Conservation (phyloP, 2,888 invertebrate genomes). For the Eledona agricola region DNA sequence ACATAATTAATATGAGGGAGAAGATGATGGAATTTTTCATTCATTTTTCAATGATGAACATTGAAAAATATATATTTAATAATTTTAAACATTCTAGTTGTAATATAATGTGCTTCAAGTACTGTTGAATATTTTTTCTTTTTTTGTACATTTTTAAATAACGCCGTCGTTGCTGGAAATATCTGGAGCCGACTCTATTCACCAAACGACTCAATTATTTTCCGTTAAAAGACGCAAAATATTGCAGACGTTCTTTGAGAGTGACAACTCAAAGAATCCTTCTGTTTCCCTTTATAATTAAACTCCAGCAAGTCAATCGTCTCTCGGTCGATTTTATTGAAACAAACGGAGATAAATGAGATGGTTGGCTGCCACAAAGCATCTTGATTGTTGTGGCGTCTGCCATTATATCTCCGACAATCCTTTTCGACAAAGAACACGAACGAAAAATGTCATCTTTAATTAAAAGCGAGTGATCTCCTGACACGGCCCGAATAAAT, state of each 20-base stretch:
- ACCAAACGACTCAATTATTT: conserved; percentile 12
- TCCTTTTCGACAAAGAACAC: not conserved
- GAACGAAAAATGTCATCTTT: conserved; percentile 19
- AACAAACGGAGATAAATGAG: conserved; percentile 9
- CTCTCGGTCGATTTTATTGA: conserved; percentile 7
- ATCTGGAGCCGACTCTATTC: too few species aligned
- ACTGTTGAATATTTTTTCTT: too few species aligned
- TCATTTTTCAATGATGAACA: too few species aligned
- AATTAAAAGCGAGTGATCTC: conserved; percentile 24
- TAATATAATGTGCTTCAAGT: too few species aligned
- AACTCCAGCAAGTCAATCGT: conserved; percentile 13
- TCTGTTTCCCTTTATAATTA: conserved; percentile 15
- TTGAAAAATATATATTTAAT: too few species aligned
- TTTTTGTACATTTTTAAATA: too few species aligned
- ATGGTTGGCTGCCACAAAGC: conserved; percentile 5
- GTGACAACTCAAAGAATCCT: conserved; percentile 10
- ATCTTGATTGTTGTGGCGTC: conserved; percentile 14
- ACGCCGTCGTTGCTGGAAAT: too few species aligned
- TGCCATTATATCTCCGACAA: conserved; percentile 14
- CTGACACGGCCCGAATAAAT: conserved; percentile 25
- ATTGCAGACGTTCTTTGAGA: conserved; percentile 3
- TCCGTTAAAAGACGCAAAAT: conserved; percentile 14
- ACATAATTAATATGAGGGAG: too few species aligned
- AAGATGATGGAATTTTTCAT: too few species aligned
- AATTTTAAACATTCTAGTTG: too few species aligned